Conservation (phyloP, 1,140 invertebrate species). For the Papilio aristodemus region DNA sequence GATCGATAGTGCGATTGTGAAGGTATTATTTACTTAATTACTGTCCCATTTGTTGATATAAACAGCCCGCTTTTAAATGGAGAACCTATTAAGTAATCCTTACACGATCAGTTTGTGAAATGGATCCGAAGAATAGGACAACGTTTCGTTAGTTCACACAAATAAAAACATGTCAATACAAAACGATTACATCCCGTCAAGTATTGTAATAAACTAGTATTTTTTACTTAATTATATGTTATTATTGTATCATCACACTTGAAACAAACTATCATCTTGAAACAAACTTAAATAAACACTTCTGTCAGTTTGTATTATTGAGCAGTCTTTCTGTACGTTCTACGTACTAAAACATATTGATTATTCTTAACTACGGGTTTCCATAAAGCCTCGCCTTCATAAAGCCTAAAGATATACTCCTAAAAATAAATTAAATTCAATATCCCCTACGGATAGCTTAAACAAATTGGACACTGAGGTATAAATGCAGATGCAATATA, state of each 20-base stretch:
- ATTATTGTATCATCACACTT: too few species aligned
- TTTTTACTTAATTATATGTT: too few species aligned
- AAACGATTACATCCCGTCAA: not conserved
- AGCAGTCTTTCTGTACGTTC: too few species aligned
- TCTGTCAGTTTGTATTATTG: too few species aligned
- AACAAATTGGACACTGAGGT: not conserved
- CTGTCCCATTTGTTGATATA: conserved; percentile 38
- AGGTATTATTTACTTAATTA: conserved; percentile 36
- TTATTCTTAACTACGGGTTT: too few species aligned
- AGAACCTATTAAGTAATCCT: not conserved
- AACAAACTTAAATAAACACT: too few species aligned
- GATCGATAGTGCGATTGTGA: conserved; percentile 33
- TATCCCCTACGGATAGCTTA: not conserved
- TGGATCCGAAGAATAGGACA: not conserved
- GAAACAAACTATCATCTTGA: too few species aligned
- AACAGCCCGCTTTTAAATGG: conserved; percentile 27
- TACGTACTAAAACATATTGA: too few species aligned
- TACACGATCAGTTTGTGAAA: not conserved
- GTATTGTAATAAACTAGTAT: not conserved
- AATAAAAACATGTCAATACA: not conserved
- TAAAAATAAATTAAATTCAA: too few species aligned
- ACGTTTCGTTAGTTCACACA: not conserved
- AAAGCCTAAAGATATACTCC: too few species aligned
- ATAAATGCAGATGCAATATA: not conserved
- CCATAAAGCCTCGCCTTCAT: too few species aligned